Evolutionary conservation across 1,140 invertebrate genomes (phyloP).

Genomic region (Coptotermes formosanus): DNA sequence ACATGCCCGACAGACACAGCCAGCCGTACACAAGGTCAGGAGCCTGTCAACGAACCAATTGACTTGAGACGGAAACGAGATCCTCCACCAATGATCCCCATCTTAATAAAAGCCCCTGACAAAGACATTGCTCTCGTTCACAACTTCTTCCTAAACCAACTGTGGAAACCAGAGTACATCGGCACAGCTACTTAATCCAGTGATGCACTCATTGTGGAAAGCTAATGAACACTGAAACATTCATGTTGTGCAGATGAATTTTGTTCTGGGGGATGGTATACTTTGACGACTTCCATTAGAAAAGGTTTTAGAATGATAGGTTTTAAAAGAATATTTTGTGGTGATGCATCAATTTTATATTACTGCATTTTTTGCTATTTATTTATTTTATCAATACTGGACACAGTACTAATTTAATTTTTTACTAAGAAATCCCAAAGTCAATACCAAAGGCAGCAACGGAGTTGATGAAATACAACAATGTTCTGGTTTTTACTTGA

Average conservation of each 20-base stretch:
- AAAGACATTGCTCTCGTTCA: conserved; percentile 49
- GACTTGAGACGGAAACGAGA: conserved; percentile 3
- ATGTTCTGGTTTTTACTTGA: neutral
- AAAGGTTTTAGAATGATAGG: neutral
- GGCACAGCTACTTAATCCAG: conserved; percentile 26
- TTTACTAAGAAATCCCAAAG: conserved; percentile 19
- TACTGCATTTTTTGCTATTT: neutral
- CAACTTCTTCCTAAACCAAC: conserved; percentile 56
- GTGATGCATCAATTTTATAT: conserved; percentile 8
- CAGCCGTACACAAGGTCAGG: neutral
- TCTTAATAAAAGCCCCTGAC: conserved; percentile 20
- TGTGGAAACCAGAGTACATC: conserved; percentile 58
- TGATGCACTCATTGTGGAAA: neutral
- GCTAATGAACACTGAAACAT: neutral
- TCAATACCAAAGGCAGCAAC: conserved; percentile 14
- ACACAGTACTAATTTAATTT: conserved; percentile 15
- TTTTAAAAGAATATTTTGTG: neutral
- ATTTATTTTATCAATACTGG: neutral
- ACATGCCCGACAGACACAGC: neutral
- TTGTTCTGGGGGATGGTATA: conserved; percentile 15
- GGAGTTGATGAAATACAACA: neutral
- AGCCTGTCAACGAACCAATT: neutral
- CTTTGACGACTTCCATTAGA: conserved; percentile 16
- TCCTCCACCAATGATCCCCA: conserved; percentile 29
- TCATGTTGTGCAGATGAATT: conserved; percentile 14